Conservation (phyloP, 2,113 vertebrate species). For the Alaudala cheleensis region DNA sequence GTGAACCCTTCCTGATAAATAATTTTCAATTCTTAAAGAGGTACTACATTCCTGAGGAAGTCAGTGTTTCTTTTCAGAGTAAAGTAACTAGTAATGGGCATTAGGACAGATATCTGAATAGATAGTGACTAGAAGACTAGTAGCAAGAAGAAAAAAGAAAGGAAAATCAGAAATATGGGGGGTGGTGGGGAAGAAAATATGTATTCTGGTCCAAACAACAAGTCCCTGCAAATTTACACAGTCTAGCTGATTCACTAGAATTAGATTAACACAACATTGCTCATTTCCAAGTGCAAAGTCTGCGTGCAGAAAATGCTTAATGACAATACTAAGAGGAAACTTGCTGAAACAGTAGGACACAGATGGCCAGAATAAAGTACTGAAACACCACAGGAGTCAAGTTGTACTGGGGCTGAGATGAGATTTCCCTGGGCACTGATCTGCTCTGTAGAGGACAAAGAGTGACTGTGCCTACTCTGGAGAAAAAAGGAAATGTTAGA, state of each 20-base stretch:
- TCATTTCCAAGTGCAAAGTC: conserved; percentile 70
- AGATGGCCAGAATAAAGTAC: conserved; percentile 65
- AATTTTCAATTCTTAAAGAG: neutral
- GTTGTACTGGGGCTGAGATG: conserved; percentile 8
- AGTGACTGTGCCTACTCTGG: conserved; percentile 54
- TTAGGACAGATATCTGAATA: neutral
- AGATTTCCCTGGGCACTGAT: conserved; percentile 32
- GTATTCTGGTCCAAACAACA: neutral
- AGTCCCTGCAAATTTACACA: neutral
- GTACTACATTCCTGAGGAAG: neutral
- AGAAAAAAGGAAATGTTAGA: conserved; percentile 15
- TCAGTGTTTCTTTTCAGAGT: neutral
- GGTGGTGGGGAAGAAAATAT: neutral
- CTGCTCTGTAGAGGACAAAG: conserved; percentile 49
- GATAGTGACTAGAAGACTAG: neutral
- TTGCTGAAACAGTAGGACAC: conserved; percentile 69
- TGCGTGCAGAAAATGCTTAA: conserved; percentile 70
- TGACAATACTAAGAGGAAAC: conserved; percentile 64
- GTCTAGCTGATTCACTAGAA: conserved; percentile 20
- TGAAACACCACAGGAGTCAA: conserved; percentile 55
- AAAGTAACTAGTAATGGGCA: neutral
- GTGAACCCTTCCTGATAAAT: neutral
- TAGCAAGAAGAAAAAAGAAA: neutral
- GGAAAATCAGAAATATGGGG: neutral
- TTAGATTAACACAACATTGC: conserved; percentile 51